phyloP scores from a whole-genome alignment of 2,888 invertebrate species.

The Merodon equestris region DNA sequence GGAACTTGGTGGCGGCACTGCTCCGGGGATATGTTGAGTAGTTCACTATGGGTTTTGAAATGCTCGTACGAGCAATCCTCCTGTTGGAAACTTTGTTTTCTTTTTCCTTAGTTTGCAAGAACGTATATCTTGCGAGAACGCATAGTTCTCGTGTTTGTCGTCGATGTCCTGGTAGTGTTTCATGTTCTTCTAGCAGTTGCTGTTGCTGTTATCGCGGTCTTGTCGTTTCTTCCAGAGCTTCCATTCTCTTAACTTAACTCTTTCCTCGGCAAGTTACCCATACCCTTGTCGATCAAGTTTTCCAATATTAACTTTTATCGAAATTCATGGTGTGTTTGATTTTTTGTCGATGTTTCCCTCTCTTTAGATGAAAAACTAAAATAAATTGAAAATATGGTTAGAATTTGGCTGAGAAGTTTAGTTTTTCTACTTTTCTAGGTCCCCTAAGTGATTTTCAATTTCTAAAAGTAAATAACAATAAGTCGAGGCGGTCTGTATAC shows the following conservation, averaged over 20 bases:
- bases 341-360: constrained; percentile 7
- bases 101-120: constrained; percentile 26
- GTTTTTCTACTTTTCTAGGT: constrained; percentile 23
- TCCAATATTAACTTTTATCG: constrained; percentile 68
- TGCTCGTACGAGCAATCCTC: constrained; percentile 26
- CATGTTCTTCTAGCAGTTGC: constrained; percentile 8
- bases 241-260: constrained; percentile 15
- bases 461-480: not conserved
- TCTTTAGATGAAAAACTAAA: constrained; percentile 51
- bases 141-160: constrained; percentile 5
- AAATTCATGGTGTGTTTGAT: constrained; percentile 61
- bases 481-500: too few species aligned
- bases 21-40: constrained; percentile 42
- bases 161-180: constrained; percentile 4
- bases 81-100: constrained; percentile 26
- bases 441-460: constrained; percentile 34
- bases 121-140: constrained; percentile 30
- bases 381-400: constrained; percentile 66
- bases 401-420: constrained; percentile 29
- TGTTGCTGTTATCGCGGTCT: not conserved
- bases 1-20: not conserved
- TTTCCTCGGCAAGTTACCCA: constrained; percentile 39
- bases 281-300: constrained; percentile 52
- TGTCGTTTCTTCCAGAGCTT: not conserved
- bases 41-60: constrained; percentile 47